phyloP scores from a whole-genome alignment of 2,888 invertebrate species.

The Hypomecis atomaria region DNA sequence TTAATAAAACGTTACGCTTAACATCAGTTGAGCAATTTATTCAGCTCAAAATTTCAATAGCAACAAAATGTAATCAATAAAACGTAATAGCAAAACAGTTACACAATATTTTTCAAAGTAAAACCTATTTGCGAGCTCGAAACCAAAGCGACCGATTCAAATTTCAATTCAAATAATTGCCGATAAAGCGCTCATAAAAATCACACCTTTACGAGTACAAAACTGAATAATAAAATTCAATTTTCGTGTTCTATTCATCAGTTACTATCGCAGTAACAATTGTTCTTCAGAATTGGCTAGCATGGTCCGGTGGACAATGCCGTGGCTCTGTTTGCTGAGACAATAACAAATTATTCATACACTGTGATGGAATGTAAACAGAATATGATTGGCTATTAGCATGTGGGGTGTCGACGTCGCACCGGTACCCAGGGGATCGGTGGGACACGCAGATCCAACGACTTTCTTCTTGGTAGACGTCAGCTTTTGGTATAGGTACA shows the following conservation, averaged over 20 bases:
- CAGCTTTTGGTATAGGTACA: no score
- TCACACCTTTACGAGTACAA: constrained; percentile 51
- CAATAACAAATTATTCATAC: constrained; percentile 85
- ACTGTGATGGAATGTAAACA: constrained; percentile 84
- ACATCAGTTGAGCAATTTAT: no score
- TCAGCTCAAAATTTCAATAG: no score
- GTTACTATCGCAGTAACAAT: constrained; percentile 46
- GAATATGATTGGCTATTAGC: constrained; percentile 84
- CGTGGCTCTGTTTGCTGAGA: constrained; percentile 78
- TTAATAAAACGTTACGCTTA: no score
- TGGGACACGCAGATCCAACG: constrained; percentile 46
- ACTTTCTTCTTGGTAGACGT: background rate
- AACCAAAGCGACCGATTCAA: background rate
- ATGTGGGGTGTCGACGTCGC: constrained; percentile 68
- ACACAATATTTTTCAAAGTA: background rate
- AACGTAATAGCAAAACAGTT: no score
- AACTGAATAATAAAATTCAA: constrained; percentile 67
- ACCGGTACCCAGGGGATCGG: constrained; percentile 61
- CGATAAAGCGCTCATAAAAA: constrained; percentile 46
- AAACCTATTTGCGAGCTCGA: background rate
- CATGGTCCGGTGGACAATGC: constrained; percentile 79
- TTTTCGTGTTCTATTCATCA: constrained; percentile 71
- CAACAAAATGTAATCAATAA: no score
- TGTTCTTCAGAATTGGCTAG: constrained; percentile 70
- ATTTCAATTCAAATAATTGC: constrained; percentile 16